Conservation (phyloP, 2,797 vertebrate species). For the Scleropages formosus region DNA sequence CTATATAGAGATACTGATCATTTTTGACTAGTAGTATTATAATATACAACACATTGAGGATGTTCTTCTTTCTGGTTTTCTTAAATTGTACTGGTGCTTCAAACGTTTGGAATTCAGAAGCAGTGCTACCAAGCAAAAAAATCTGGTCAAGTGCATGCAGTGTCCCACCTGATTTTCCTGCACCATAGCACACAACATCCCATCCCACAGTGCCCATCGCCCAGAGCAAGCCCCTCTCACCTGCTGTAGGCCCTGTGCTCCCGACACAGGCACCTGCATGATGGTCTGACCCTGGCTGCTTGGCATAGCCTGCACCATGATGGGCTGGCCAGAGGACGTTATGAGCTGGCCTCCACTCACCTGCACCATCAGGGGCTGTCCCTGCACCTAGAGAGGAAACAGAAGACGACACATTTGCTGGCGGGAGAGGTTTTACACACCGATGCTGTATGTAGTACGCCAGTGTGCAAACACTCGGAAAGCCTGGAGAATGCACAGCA, state of each 20-base stretch:
- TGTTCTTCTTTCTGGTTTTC: too few species aligned
- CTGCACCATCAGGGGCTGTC: constrained; percentile 97
- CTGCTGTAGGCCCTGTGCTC: constrained; percentile 94
- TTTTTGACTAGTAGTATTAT: too few species aligned
- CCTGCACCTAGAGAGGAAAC: constrained; percentile 79
- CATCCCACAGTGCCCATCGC: neutral
- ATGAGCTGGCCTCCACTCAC: constrained; percentile 98
- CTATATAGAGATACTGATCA: too few species aligned
- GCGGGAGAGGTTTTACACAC: neutral
- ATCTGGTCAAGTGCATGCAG: too few species aligned
- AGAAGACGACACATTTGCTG: neutral
- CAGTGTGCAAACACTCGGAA: neutral
- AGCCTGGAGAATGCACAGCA: neutral
- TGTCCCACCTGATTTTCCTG: too few species aligned
- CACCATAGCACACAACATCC: neutral
- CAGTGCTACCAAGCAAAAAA: too few species aligned
- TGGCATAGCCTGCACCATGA: constrained; percentile 98
- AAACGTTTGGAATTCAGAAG: too few species aligned
- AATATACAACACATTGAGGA: too few species aligned
- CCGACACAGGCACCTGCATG: constrained; percentile 97
- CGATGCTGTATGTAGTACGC: too few species aligned
- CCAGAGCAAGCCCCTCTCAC: constrained; percentile 57
- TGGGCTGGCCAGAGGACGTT: constrained; percentile 97
- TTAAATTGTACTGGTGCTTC: too few species aligned
- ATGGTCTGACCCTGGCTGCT: constrained; percentile 96